These are phyloP conservation scores for Sanderia malayensis DNA, from an alignment of 30 jellyfish, hydroid and myxozoan genomes.

Conservation along the genomic window DNA sequence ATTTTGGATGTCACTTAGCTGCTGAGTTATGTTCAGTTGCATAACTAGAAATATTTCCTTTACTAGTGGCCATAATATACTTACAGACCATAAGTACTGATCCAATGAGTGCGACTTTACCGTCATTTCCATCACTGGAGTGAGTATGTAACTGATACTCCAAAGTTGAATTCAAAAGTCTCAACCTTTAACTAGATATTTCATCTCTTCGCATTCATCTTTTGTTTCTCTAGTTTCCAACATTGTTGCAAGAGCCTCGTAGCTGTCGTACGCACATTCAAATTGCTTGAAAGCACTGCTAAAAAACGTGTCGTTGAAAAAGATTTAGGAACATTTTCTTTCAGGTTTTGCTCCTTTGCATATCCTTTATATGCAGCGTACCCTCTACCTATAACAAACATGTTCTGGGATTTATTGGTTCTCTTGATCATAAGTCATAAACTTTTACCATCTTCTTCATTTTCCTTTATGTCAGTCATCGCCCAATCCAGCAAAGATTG, in stretches of 20 bases:
- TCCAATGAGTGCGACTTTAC: neutral
- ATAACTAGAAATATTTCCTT: neutral
- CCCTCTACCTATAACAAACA: neutral
- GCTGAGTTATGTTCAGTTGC: neutral
- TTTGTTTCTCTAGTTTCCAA: constrained; percentile 1
- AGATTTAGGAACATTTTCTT: neutral
- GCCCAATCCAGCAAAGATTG: neutral
- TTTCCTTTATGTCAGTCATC: neutral
- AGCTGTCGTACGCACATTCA: neutral
- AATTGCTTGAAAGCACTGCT: neutral
- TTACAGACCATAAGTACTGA: constrained; percentile 10
- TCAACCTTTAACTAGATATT: neutral
- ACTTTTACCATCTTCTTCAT: neutral
- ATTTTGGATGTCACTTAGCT: neutral
- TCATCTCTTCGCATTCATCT: constrained; percentile 14
- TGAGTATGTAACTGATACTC: neutral
- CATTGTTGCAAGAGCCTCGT: neutral
- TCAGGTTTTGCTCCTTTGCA: neutral
- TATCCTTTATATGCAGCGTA: neutral
- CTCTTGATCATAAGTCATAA: neutral
- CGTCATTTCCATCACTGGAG: constrained; percentile 1
- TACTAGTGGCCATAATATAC: neutral
- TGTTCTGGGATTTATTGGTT: neutral
- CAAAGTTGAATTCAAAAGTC: neutral
- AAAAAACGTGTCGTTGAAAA: neutral